Evolutionary conservation across 2,113 vertebrate genomes (phyloP), one percentile per base, ranked within the genome.

Genomic region (Rallus limicola): DNA sequence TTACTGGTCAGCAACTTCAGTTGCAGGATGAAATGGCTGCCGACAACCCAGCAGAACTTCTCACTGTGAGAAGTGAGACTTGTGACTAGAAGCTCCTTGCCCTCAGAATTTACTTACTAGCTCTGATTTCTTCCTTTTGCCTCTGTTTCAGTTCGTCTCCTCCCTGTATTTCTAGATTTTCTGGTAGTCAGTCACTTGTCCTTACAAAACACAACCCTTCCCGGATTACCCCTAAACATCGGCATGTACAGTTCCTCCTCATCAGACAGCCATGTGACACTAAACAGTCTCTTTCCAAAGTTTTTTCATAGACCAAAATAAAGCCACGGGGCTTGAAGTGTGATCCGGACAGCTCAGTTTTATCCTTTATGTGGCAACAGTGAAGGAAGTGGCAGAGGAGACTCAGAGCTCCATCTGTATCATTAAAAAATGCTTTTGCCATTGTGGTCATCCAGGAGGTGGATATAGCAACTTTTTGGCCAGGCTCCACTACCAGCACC

Each of bases 401-500:
- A 87, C 65, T 86, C 83, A 85, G 20, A 1, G 1, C 26, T 88
- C 52, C 5, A 1, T 62, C 38, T 68, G 13, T 68, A 44, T 75
- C 62, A 79, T 93, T 96, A 89, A 92, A 92, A 90, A 95, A 89
- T 93, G 42, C 53, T 91, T 95, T 82, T 93, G 77, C 33, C 65
- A 72, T 14, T 33, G 44, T 77, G 65, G 86, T 91, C 86, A 95
- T 85, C 74, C 48, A 44, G 44, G 46, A 69, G 9, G 13, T 89
- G 33, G 25, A 70, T 44, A 14, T 29, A 60, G 64, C 46, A 94
- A 56, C 42, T 82, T 80, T 77, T 77, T 65, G 55, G 46, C 55
- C 65, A 71, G 52, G 26, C 25, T 82, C 11, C 58, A 40, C 42
- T 64, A 75, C 21, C 56, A 87, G 36, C 60, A 64, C 31, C 44